These are phyloP conservation scores for Cremastinae sp. DNA, from an alignment of 2,888 invertebrate species.

Conservation along the genomic window DNA sequence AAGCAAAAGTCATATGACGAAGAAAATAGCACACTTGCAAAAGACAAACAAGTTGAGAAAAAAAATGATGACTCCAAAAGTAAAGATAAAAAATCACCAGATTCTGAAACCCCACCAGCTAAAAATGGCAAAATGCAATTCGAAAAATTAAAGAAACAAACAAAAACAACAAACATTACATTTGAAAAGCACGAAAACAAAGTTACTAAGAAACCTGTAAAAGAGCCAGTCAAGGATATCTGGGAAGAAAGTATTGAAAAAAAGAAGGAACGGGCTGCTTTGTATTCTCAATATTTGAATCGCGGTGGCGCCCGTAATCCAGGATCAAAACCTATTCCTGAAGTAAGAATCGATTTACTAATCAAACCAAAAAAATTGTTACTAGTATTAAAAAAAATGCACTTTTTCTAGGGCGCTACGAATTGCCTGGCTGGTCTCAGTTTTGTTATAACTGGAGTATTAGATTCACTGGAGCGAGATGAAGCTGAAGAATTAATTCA, in stretches of 20 bases:
- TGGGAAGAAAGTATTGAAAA: conserved; percentile 87
- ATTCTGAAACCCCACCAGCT: too few species aligned
- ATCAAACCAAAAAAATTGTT: too few species aligned
- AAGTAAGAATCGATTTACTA: conserved; percentile 81
- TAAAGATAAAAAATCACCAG: conserved; percentile 11
- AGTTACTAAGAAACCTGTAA: conserved; percentile 43
- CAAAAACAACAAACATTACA: conserved; percentile 55
- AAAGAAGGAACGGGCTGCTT: conserved; percentile 83
- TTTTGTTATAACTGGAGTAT: conserved; percentile 91
- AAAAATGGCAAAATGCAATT: neutral
- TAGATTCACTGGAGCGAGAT: conserved; percentile 93
- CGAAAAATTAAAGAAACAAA: conserved; percentile 29
- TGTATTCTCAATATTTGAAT: conserved; percentile 89
- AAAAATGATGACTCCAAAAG: conserved; percentile 38
- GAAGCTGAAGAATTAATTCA: conserved; percentile 88
- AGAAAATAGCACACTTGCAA: conserved; percentile 53
- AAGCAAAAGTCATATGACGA: conserved; percentile 56
- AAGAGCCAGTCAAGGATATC: conserved; percentile 75
- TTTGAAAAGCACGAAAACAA: conserved; percentile 53
- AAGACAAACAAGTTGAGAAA: conserved; percentile 36
- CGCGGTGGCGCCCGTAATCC: conserved; percentile 90
- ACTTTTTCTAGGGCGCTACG: conserved; percentile 83
- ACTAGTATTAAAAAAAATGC: neutral
- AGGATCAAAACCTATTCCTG: conserved; percentile 91
- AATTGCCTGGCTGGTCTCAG: conserved; percentile 87